phyloP scores from a whole-genome alignment of 1,140 invertebrate species.

The Hylaeus anthracinus region DNA sequence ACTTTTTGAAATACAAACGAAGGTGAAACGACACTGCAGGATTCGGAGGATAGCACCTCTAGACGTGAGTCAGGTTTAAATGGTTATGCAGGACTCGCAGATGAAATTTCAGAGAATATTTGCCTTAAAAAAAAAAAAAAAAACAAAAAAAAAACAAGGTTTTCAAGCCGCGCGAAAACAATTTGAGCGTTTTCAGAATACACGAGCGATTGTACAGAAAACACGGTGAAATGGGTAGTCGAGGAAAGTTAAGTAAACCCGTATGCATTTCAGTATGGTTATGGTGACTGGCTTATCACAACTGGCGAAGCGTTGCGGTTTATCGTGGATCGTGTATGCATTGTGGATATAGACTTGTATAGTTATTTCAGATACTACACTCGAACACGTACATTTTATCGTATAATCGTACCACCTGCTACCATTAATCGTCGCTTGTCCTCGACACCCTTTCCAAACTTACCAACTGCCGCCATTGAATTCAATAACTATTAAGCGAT shows the following conservation, averaged over 20 bases:
- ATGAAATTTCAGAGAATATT: too few species aligned
- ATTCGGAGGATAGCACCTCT: too few species aligned
- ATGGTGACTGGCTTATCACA: conserved; percentile 1
- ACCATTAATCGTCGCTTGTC: not conserved
- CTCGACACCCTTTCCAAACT: not conserved
- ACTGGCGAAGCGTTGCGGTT: conserved; percentile 3
- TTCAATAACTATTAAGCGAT: not conserved
- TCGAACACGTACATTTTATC: not conserved
- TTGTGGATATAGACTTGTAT: conserved; percentile 6
- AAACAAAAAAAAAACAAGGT: not conserved
- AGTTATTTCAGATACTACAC: not conserved
- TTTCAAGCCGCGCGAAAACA: too few species aligned
- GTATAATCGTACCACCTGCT: not conserved
- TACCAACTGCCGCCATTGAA: not conserved
- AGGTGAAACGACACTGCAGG: too few species aligned
- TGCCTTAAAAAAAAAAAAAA: too few species aligned
- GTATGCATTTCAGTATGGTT: not conserved
- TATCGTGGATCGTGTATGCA: conserved; percentile 15
- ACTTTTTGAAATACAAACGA: too few species aligned
- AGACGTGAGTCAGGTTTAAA: not conserved
- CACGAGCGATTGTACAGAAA: not conserved
- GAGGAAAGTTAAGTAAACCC: not conserved
- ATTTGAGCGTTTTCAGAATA: not conserved
- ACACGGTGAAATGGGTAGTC: not conserved
- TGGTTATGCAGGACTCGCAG: too few species aligned